These are phyloP conservation scores for Drosophila navojoa DNA, from an alignment of 1,140 invertebrate species.

Conservation along the genomic window DNA sequence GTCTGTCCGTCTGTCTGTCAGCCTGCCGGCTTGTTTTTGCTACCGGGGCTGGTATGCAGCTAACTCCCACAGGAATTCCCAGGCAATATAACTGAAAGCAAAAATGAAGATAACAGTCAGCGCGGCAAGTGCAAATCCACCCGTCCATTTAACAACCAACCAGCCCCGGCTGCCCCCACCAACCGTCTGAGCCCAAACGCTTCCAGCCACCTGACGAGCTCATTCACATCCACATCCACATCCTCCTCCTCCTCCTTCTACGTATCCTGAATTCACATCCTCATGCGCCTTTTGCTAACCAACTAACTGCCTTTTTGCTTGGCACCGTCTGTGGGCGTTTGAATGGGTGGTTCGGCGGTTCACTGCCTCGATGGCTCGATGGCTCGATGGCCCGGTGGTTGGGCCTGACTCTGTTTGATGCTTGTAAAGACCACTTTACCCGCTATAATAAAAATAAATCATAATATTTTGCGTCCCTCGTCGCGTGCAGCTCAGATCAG, in stretches of 20 bases:
- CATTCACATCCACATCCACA: slow-evolving; percentile 13
- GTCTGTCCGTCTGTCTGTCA: background rate
- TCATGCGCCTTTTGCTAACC: slow-evolving; percentile 56
- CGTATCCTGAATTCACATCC: background rate
- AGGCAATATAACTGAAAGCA: slow-evolving; percentile 84
- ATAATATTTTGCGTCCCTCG: slow-evolving; percentile 79
- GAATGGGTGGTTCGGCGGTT: slow-evolving; percentile 13
- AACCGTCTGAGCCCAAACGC: background rate
- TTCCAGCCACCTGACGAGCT: slow-evolving; percentile 31
- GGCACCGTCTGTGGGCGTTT: slow-evolving; percentile 57
- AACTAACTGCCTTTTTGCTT: slow-evolving; percentile 78
- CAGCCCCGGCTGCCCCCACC: slow-evolving; percentile 1
- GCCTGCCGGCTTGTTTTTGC: background rate
- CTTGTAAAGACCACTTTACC: slow-evolving; percentile 83
- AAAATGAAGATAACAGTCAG: slow-evolving; percentile 83
- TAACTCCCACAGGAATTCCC: slow-evolving; percentile 80
- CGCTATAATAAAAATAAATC: slow-evolving; percentile 84
- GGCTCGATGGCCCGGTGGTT: background rate
- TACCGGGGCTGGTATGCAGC: background rate
- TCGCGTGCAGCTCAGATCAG: slow-evolving; percentile 23
- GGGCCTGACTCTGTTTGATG: slow-evolving; percentile 66
- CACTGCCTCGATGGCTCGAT: background rate
- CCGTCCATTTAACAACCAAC: slow-evolving; percentile 82
- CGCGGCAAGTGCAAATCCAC: slow-evolving; percentile 83
- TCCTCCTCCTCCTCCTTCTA: background rate